These are phyloP conservation scores for Hemicrepidius hirtus DNA, from an alignment of 2,888 invertebrate species.

Conservation along the genomic window DNA sequence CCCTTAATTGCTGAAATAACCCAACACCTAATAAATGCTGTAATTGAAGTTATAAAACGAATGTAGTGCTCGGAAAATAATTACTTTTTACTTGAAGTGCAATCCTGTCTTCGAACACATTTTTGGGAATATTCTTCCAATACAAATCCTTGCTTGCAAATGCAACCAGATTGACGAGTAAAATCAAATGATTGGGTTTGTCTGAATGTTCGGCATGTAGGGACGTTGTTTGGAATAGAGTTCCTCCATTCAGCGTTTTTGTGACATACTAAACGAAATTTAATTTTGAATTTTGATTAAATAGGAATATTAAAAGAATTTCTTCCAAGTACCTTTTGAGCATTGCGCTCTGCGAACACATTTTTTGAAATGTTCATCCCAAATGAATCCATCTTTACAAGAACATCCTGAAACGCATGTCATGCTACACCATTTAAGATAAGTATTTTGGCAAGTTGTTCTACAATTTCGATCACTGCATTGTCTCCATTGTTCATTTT, in stretches of 20 bases:
- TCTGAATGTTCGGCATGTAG: too few species aligned
- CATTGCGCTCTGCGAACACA: not conserved
- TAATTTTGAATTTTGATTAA: too few species aligned
- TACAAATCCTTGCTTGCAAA: constrained; percentile 2
- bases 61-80: too few species aligned
- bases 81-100: too few species aligned
- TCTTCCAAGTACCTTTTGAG: not conserved
- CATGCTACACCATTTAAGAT: not conserved
- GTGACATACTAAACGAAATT: too few species aligned
- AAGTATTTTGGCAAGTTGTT: not conserved
- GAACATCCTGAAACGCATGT: not conserved
- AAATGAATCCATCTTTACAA: not conserved
- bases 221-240: too few species aligned
- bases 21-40: too few species aligned
- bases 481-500: not conserved
- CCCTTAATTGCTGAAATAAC: too few species aligned
- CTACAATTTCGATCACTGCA: not conserved
- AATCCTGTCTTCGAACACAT: not conserved
- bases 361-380: not conserved
- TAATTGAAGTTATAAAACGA: too few species aligned
- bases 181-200: too few species aligned
- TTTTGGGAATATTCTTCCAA: constrained; percentile 4
- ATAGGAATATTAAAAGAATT: too few species aligned
- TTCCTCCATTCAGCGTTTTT: too few species aligned
- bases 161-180: not conserved